Evolutionary conservation across 2,888 invertebrate genomes (phyloP), one percentile per base, ranked within the genome.

Genomic region (Platyscelio sp.): DNA sequence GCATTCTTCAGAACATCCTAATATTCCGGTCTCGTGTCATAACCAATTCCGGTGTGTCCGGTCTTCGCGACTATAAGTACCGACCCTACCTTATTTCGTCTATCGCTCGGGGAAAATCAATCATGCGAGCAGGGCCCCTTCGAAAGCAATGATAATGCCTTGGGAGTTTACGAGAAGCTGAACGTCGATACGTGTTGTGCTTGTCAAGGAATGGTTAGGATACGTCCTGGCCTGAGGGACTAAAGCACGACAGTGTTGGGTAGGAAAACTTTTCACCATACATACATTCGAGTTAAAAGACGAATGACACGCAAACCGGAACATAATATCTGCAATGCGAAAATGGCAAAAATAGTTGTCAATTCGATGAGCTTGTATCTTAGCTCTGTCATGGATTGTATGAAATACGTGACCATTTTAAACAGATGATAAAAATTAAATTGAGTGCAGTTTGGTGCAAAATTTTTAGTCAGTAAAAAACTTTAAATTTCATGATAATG

Each of bases 121-220:
- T 85, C 85, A 77, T 65, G 81, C 70, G 76, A 80, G 13, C 83
- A n/a, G n/a, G n/a, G n/a, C n/a, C n/a, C 68, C 81, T 76, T 51
- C 46, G 80, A 82, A 88, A 88, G 87, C 86, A 87, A 87, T 87
- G 88, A 88, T 89, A 90, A 90, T 88, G 87, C 87, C 88, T 84
- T 81, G 84, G 84, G 87, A 86, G 89, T 89, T 90, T 89, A 90
- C 88, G 90, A 90, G 87, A 90, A 40, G 87, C 88, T 89, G 88
- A 89, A 90, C 87, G 89, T 85, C 89, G 87, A 89, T 89, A 90
- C 89, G 90, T 90, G 90, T 87, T 76, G 68, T 70, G 89, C 87
- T 79, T 90, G 87, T 87, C 81, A 86, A 89, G 27, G 43, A 49
- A 51, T 40, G 29, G 13, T 49, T 27, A 20, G 24, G 63, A 22